Conservation (phyloP, 2,797 vertebrate genomes). For the Tinamus major region DNA sequence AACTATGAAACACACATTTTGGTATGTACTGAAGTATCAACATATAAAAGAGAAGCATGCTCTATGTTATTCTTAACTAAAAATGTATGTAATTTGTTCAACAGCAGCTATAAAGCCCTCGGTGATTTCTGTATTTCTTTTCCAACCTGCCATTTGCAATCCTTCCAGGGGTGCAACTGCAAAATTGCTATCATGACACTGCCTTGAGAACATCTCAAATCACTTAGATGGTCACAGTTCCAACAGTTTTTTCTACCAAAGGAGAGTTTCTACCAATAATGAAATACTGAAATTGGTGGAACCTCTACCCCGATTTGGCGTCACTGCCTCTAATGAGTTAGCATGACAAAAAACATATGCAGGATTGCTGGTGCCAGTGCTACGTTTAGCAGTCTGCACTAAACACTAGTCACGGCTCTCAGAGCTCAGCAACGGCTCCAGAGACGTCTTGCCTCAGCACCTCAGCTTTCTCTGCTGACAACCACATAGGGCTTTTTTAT, state of each 20-base stretch:
- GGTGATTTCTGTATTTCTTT: background rate
- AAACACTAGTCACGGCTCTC: rapidly evolving
- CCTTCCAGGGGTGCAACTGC: background rate
- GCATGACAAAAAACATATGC: background rate
- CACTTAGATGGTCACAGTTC: rapidly evolving
- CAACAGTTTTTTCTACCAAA: background rate
- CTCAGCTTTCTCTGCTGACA: background rate
- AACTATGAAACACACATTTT: background rate
- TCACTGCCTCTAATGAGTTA: background rate
- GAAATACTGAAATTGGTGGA: background rate
- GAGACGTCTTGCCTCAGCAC: background rate
- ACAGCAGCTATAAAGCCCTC: background rate
- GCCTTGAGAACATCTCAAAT: background rate
- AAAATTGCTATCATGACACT: rapidly evolving
- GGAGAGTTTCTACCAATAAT: background rate
- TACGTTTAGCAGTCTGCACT: background rate
- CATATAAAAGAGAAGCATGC: background rate
- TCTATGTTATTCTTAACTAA: background rate
- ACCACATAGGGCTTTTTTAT: background rate
- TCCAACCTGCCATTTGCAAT: background rate
- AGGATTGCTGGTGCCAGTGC: background rate
- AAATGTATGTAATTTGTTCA: background rate
- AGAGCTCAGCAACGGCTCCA: background rate
- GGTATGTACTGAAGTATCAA: rapidly evolving
- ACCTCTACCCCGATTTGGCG: background rate